phyloP scores from a whole-genome alignment of 2,888 invertebrate genomes.

The Teleiodes luculella region DNA sequence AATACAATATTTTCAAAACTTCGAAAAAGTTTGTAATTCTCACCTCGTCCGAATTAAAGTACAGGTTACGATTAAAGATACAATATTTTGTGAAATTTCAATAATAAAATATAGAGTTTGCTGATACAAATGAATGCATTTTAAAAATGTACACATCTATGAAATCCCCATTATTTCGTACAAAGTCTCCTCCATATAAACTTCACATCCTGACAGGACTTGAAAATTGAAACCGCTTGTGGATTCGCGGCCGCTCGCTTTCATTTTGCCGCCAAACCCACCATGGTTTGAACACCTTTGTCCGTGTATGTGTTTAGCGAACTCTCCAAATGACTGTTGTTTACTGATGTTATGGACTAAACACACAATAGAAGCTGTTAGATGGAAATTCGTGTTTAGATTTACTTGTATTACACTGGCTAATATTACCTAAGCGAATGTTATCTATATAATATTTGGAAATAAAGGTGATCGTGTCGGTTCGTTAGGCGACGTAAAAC shows the following conservation, averaged over 20 bases:
- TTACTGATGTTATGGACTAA: slow-evolving; percentile 22
- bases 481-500: too few species aligned
- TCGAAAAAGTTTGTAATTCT: too few species aligned
- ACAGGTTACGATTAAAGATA: too few species aligned
- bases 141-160: too few species aligned
- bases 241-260: slow-evolving; percentile 30
- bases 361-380: background rate
- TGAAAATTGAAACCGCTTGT: slow-evolving; percentile 22
- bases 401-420: background rate
- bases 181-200: slow-evolving; percentile 17
- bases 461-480: too few species aligned
- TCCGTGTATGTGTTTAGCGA: slow-evolving; percentile 26
- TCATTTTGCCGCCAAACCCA: slow-evolving; percentile 40
- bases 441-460: too few species aligned
- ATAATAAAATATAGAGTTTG: too few species aligned
- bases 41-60: too few species aligned
- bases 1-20: too few species aligned
- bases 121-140: too few species aligned
- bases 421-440: background rate
- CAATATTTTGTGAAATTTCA: too few species aligned
- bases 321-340: slow-evolving; percentile 18
- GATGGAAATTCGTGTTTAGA: background rate
- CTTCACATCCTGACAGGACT: slow-evolving; percentile 19
- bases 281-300: slow-evolving; percentile 29
- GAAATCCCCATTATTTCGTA: too few species aligned